A percentile compares a stretch with the other conserved stretches of the same genome.
Evolutionary conservation across 2,888 invertebrate genomes (phyloP).

Genomic region (Pristionchus fissidentatus): DNA sequence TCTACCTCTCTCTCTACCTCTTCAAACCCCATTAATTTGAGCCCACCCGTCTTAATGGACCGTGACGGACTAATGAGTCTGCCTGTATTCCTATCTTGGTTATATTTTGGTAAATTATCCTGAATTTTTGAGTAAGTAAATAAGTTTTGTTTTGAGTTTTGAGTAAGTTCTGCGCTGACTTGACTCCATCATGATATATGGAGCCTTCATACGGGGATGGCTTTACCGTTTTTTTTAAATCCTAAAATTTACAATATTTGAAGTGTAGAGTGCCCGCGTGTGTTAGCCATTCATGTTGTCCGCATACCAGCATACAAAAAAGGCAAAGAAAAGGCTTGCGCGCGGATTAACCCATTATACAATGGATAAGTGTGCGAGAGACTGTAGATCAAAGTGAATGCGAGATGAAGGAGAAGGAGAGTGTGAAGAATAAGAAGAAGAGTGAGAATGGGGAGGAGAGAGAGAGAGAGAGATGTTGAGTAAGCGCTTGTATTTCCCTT

Average conservation of each 20-base stretch:
- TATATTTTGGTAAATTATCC: background rate
- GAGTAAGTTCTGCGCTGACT: too few relatives aligned
- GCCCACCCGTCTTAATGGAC: background rate
- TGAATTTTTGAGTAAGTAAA: too few relatives aligned
- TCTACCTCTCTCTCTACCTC: background rate
- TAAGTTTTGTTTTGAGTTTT: too few relatives aligned
- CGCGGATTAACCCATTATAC: conserved; percentile 25
- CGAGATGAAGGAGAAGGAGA: background rate
- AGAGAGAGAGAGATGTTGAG: conserved; percentile 8
- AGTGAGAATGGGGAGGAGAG: background rate
- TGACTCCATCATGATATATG: too few relatives aligned
- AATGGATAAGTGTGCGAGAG: background rate
- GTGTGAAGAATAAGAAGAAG: background rate
- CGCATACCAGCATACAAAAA: background rate
- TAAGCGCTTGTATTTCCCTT: background rate
- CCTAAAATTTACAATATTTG: too few relatives aligned
- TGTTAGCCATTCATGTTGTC: background rate
- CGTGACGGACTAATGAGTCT: background rate
- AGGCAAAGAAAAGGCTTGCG: too few relatives aligned
- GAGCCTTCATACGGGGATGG: too few relatives aligned
- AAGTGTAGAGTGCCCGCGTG: background rate
- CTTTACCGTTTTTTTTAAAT: too few relatives aligned
- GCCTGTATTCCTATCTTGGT: background rate
- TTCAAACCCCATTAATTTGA: conserved; percentile 34
- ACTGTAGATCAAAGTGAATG: background rate